Evolutionary conservation across 2,888 invertebrate genomes (phyloP).

Genomic region (Watsonalla binaria): DNA sequence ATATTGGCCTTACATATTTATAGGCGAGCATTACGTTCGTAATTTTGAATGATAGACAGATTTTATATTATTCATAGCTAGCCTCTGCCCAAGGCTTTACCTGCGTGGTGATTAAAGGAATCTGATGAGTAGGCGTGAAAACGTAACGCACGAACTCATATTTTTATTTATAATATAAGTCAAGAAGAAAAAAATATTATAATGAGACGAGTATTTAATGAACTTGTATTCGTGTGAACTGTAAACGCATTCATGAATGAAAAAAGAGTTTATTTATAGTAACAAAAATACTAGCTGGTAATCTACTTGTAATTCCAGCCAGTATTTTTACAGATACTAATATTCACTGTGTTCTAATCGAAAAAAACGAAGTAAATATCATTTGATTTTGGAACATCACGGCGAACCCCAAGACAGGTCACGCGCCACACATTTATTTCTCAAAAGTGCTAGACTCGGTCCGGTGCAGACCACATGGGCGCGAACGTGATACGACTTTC

Average conservation of each 20-base stretch:
- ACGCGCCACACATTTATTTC: constrained; percentile 34
- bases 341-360: background rate
- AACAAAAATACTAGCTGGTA: background rate
- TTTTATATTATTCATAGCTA: no score
- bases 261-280: background rate
- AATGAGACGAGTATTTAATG: no score
- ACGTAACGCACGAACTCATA: no score
- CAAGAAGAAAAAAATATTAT: no score
- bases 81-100: no score
- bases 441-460: constrained; percentile 25
- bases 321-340: background rate
- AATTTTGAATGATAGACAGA: background rate
- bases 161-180: no score
- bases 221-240: no score
- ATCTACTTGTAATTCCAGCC: background rate
- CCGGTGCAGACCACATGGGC: constrained; percentile 23
- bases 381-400: constrained; percentile 11
- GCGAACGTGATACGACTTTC: constrained; percentile 25
- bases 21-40: background rate
- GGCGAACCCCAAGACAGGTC: constrained; percentile 12
- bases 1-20: background rate
- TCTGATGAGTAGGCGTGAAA: no score
- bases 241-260: background rate
- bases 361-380: constrained; percentile 11
- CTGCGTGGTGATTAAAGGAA: no score